phyloP scores from a whole-genome alignment of 2,888 invertebrate genomes.

The Pollenia griseotomentosa region DNA sequence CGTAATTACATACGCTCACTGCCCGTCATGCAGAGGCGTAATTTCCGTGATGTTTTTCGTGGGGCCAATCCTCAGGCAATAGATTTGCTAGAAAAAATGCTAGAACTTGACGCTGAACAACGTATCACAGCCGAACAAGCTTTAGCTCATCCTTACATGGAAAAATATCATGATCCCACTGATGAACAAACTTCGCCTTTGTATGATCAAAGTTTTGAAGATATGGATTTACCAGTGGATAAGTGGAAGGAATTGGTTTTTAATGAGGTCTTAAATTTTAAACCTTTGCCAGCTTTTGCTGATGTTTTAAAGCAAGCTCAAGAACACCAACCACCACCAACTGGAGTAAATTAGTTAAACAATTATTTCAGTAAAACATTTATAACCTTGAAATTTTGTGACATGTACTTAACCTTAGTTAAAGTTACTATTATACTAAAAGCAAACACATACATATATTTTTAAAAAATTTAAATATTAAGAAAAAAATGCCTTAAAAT shows the following conservation, averaged over 20 bases:
- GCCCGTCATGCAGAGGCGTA: conserved; percentile 93
- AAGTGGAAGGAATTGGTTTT: conserved; percentile 97
- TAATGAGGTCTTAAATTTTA: conserved; percentile 92
- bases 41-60: conserved; percentile 94
- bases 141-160: conserved; percentile 87
- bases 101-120: conserved; percentile 97
- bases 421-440: conserved; percentile 32
- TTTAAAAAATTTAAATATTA: conserved; percentile 24
- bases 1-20: conserved; percentile 97
- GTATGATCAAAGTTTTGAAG: conserved; percentile 98
- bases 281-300: conserved; percentile 86
- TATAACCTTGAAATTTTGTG: conserved; percentile 31
- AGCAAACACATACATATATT: background rate
- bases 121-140: conserved; percentile 91
- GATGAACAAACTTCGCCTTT: conserved; percentile 96
- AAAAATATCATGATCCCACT: conserved; percentile 97
- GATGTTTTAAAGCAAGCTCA: conserved; percentile 77
- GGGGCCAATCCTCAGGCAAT: conserved; percentile 97
- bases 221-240: conserved; percentile 95
- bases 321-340: conserved; percentile 73
- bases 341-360: conserved; percentile 28
- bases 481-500: conserved; percentile 32
- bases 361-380: background rate
- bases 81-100: conserved; percentile 96
- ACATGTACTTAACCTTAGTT: conserved; percentile 69